phyloP scores from a whole-genome alignment of 2,113 vertebrate species.

The Rattus rattus region DNA sequence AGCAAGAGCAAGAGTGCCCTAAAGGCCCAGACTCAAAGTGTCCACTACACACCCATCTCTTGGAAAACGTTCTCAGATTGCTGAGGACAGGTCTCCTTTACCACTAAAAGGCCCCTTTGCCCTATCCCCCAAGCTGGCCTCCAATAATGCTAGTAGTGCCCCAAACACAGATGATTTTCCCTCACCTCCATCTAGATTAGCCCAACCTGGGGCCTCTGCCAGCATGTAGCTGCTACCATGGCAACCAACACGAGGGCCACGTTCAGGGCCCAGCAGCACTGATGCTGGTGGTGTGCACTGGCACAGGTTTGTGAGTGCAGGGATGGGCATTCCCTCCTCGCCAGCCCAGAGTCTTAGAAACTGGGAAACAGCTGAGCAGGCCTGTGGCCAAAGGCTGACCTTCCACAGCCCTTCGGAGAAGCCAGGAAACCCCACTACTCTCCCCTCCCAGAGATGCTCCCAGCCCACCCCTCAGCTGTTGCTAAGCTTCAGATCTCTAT shows the following conservation, averaged over 20 bases:
- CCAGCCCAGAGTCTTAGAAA: slow-evolving; percentile 51
- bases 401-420: background rate
- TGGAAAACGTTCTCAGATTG: background rate
- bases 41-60: background rate
- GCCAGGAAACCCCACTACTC: rapidly evolving
- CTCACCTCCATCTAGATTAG: background rate
- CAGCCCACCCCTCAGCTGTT: background rate
- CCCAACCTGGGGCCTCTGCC: background rate
- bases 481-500: too few species aligned
- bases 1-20: background rate
- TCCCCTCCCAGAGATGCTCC: background rate
- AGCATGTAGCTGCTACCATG: background rate
- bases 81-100: background rate
- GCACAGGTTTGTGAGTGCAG: background rate
- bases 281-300: slow-evolving; percentile 45
- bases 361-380: background rate
- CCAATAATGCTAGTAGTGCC: background rate
- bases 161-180: background rate
- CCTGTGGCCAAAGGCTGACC: background rate
- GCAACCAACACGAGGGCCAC: background rate
- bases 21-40: background rate
- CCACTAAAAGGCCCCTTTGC: background rate
- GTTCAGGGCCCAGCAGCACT: background rate
- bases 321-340: rapidly evolving
- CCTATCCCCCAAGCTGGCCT: background rate